Base-by-base conservation (phyloP, 1,140 invertebrate genomes). In the Vanessa tameamea region DNA sequence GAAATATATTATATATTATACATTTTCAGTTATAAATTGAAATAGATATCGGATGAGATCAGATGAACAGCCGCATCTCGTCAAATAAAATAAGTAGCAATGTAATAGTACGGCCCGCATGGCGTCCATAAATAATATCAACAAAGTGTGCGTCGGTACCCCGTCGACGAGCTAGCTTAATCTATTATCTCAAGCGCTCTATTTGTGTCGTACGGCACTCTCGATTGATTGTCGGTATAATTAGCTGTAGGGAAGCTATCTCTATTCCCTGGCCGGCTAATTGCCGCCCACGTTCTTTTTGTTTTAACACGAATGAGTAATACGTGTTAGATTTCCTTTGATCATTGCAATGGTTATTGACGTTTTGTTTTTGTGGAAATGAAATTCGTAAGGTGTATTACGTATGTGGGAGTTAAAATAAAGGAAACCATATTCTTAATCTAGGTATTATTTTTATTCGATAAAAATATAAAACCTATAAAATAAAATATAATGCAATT, bases 161-260 rank as follows among this genome's bases (percentile, higher is more conserved):
- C 72, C 70, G 76, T 72, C 65, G 70, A 73, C 72, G 73, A 68
- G 67, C 31, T 64, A 47, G 55, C 55, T 51, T 72, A 78, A 82
- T 85, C 69, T 77, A 83, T 81, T 84, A 81, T 82, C 73, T 81
- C 64, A 75, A 79, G 72, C 55, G 61, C 57, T 76, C 82, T 84
- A 83, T 86, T 83, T 75, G 76, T 83, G 81, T 82, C 76, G 69
- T 75, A 68, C 75, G 77, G 70, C 78, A 78, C 78, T 83, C 82
- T 82, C 82, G 74, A 86, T 86, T 87, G 84, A 85, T 84, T 82
- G 79, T 80, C 71, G 76, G 78, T 81, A 82, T 86, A 85, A 86
- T 88, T 88, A 85, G 78, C 76, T 69, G 68, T 69, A 70, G 76
- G 70, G 73, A 76, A 78, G 78, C 73, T 73, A 57, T 78, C 69